These are phyloP conservation scores for Brachionus manjavacas DNA, from an alignment of 1,140 invertebrate species.

Conservation along the genomic window DNA sequence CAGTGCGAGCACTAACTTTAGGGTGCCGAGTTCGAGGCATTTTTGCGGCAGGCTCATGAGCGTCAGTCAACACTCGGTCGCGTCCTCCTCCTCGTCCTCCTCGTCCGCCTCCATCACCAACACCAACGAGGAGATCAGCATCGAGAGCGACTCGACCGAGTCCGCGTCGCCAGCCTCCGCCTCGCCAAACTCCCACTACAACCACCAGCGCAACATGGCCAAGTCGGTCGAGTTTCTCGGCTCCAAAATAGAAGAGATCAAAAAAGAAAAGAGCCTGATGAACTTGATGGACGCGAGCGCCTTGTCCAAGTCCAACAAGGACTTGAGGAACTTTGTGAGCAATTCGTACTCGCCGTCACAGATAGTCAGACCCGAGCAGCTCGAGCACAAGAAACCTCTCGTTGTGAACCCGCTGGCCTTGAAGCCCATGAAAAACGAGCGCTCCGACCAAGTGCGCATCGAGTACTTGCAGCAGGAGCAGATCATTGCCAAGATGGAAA, in stretches of 20 bases:
- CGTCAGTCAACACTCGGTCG: background rate
- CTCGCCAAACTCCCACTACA: background rate
- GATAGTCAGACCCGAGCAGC: background rate
- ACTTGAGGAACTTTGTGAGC: background rate
- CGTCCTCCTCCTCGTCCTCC: background rate
- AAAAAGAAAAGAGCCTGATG: slow-evolving; percentile 11
- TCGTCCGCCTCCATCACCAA: background rate
- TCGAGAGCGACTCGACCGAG: background rate
- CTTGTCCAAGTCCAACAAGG: slow-evolving; percentile 25
- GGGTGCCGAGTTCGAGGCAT: slow-evolving; percentile 26
- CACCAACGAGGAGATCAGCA: slow-evolving; percentile 1
- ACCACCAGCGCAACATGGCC: background rate
- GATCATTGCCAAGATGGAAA: background rate
- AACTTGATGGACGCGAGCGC: background rate
- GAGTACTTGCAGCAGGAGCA: slow-evolving; percentile 22
- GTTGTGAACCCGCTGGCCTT: background rate
- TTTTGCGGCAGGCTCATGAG: slow-evolving; percentile 33
- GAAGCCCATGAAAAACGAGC: background rate
- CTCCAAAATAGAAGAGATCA: background rate
- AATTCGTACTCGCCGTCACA: slow-evolving; percentile 35
- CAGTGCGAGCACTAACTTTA: background rate
- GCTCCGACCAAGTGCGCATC: background rate
- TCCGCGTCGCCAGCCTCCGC: slow-evolving; percentile 13
- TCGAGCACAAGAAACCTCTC: background rate
- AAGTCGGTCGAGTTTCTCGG: slow-evolving; percentile 15